These are phyloP conservation scores for Heteropelma amictum DNA, from an alignment of 2,888 invertebrate species.

Conservation along the genomic window DNA sequence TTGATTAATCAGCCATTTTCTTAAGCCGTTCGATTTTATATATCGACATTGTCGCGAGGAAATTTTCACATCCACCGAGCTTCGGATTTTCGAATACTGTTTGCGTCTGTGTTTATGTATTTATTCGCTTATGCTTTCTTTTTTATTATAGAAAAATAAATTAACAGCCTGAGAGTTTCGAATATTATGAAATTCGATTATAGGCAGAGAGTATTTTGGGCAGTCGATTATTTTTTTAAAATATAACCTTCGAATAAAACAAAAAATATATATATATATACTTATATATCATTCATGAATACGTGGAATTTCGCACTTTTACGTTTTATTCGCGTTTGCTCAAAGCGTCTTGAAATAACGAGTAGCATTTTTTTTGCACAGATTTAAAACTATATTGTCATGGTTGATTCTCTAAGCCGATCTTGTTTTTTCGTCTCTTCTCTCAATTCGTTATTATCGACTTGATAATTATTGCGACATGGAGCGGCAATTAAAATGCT, in stretches of 20 bases:
- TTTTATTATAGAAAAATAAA: constrained; percentile 47
- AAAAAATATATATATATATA: constrained; percentile 5
- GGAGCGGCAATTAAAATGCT: constrained; percentile 16
- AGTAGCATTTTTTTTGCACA: constrained; percentile 14
- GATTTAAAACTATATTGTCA: constrained; percentile 53
- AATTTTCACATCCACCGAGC: constrained; percentile 50
- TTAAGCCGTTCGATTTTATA: constrained; percentile 15
- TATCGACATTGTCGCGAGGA: background rate
- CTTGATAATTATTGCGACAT: constrained; percentile 20
- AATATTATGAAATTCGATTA: constrained; percentile 31
- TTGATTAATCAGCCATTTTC: constrained; percentile 47
- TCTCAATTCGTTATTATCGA: background rate
- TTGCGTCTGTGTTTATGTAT: background rate
- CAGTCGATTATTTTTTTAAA: constrained; percentile 15
- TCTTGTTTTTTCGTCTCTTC: background rate
- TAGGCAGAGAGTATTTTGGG: constrained; percentile 51
- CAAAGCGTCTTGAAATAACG: constrained; percentile 17
- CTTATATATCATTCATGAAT: constrained; percentile 13
- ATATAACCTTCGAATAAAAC: constrained; percentile 9
- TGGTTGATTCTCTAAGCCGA: constrained; percentile 33
- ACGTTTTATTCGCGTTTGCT: background rate
- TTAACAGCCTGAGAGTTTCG: constrained; percentile 40
- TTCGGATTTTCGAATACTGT: constrained; percentile 46
- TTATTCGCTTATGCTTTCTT: background rate
- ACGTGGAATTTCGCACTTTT: constrained; percentile 8